Evolutionary conservation across 2,113 vertebrate genomes (phyloP).

Genomic region (Amazona guildingii): DNA sequence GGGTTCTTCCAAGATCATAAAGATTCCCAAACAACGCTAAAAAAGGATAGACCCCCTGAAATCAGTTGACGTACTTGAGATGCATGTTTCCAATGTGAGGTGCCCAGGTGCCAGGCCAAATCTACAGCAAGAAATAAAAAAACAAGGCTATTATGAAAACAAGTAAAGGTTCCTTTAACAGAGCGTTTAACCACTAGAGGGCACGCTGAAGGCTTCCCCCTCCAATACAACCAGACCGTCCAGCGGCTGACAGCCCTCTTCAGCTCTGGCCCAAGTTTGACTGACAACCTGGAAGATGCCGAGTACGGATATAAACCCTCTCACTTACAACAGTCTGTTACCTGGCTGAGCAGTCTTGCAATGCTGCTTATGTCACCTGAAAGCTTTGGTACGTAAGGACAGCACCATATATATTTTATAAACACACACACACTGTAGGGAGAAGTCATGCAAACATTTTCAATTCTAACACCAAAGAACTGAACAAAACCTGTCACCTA

Average conservation of each 20-base stretch:
- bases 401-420: background rate
- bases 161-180: conserved; percentile 58
- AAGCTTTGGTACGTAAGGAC: background rate
- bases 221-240: background rate
- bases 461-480: background rate
- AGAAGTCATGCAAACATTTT: background rate
- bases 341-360: background rate
- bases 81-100: conserved; percentile 98
- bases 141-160: conserved; percentile 70
- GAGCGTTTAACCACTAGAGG: background rate
- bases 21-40: conserved; percentile 76
- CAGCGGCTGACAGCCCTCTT: background rate
- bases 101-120: conserved; percentile 99
- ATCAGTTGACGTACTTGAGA: conserved; percentile 99
- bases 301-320: background rate
- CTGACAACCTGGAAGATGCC: background rate
- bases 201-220: background rate
- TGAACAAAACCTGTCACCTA: background rate
- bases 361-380: background rate
- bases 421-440: background rate
- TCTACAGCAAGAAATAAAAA: conserved; percentile 85
- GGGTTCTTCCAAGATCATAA: conserved; percentile 77
- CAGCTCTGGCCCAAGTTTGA: background rate
- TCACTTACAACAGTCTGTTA: background rate
- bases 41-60: conserved; percentile 76